Conservation (phyloP, 2,797 vertebrate species). For the Megaceryle alcyon region DNA sequence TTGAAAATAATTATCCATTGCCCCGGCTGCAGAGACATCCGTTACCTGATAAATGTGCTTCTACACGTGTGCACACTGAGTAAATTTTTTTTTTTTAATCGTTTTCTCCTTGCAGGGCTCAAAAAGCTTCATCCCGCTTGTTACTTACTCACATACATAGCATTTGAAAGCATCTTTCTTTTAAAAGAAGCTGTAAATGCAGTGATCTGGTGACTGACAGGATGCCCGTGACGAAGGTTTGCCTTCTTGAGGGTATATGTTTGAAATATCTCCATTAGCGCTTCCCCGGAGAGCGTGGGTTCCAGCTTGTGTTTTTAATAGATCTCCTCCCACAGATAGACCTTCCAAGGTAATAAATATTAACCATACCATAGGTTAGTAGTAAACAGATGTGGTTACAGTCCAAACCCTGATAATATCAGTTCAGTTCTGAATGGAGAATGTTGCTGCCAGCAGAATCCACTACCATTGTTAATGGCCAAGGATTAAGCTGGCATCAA, state of each 20-base stretch:
- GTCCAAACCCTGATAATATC: slow-evolving; percentile 19
- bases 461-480: background rate
- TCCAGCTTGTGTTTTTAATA: slow-evolving; percentile 14
- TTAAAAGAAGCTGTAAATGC: background rate
- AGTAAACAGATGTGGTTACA: slow-evolving; percentile 22
- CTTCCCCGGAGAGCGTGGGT: background rate
- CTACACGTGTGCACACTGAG: background rate
- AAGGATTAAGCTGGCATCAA: background rate
- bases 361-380: background rate
- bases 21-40: slow-evolving; percentile 41
- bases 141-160: background rate
- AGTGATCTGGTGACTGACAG: background rate
- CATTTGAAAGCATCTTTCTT: background rate
- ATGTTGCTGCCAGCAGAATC: background rate
- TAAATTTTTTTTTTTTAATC: slow-evolving; percentile 27
- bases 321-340: background rate
- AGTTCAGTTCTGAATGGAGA: background rate
- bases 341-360: slow-evolving; percentile 43
- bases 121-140: background rate
- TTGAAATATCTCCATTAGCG: slow-evolving; percentile 47
- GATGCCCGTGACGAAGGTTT: background rate
- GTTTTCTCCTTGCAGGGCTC: background rate
- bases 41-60: slow-evolving; percentile 52
- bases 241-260: background rate
- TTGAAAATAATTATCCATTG: slow-evolving; percentile 73